These are phyloP conservation scores for Drosophila insularis DNA, from an alignment of 1,140 invertebrate species.

Conservation along the genomic window DNA sequence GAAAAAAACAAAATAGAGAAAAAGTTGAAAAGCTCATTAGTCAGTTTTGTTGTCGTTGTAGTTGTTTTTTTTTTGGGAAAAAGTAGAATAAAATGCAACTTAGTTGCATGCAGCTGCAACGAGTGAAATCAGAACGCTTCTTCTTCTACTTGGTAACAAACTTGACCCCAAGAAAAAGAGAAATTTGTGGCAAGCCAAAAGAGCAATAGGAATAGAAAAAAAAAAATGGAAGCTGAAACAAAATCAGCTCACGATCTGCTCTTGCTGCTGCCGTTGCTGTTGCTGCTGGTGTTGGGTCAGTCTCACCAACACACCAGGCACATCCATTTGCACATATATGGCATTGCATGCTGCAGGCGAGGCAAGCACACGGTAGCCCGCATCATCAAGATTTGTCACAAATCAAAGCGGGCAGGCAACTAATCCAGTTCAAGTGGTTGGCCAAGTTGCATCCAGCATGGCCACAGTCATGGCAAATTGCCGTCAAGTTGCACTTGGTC, in stretches of 20 bases:
- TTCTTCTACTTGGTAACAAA: slow-evolving; percentile 65
- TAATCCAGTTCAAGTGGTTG: slow-evolving; percentile 74
- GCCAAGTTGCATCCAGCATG: slow-evolving; percentile 41
- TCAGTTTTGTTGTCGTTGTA: slow-evolving; percentile 28
- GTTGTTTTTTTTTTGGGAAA: neutral
- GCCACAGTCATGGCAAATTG: slow-evolving; percentile 72
- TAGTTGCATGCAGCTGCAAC: slow-evolving; percentile 39
- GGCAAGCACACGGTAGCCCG: slow-evolving; percentile 58
- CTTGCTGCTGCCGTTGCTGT: slow-evolving; percentile 22
- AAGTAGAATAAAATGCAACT: slow-evolving; percentile 19
- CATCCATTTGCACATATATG: slow-evolving; percentile 50
- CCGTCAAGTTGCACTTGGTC: slow-evolving; percentile 45
- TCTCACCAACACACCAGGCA: slow-evolving; percentile 21
- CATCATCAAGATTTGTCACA: slow-evolving; percentile 78
- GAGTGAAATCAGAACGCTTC: slow-evolving; percentile 77
- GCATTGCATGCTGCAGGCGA: slow-evolving; percentile 57
- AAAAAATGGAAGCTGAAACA: slow-evolving; percentile 59
- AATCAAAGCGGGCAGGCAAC: slow-evolving; percentile 73
- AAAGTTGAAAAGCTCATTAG: slow-evolving; percentile 39
- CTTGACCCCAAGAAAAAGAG: slow-evolving; percentile 80
- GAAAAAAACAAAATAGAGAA: neutral
- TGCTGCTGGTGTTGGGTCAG: slow-evolving; percentile 31
- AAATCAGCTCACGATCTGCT: slow-evolving; percentile 75
- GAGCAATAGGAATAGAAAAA: slow-evolving; percentile 17
- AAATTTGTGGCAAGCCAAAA: slow-evolving; percentile 63